These are phyloP conservation scores for Danio aesculapii DNA, from an alignment of 2,797 vertebrate species.

Conservation along the genomic window DNA sequence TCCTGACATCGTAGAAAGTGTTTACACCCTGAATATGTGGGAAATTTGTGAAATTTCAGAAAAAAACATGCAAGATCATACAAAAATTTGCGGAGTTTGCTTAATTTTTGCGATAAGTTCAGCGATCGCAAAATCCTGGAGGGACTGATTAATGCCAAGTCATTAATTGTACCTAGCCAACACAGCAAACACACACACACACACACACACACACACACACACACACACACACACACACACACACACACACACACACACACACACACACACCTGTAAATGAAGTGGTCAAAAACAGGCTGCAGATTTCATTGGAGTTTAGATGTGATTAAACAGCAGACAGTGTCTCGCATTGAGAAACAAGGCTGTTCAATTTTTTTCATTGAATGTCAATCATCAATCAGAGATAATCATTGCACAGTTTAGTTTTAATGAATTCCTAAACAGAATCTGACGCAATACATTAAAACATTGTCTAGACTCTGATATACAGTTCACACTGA, in stretches of 20 bases:
- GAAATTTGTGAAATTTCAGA: too few species aligned
- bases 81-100: too few species aligned
- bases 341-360: background rate
- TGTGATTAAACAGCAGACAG: conserved; percentile 18
- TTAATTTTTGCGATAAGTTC: too few species aligned
- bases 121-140: too few species aligned
- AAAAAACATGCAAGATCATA: too few species aligned
- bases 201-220: too few species aligned
- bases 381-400: conserved; percentile 36
- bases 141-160: background rate
- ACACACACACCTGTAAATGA: background rate
- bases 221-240: too few species aligned
- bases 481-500: conserved; percentile 13
- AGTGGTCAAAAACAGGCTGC: conserved; percentile 8
- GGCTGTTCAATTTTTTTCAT: conserved; percentile 25
- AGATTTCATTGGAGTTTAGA: background rate
- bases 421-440: conserved; percentile 31
- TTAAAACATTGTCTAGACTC: conserved; percentile 21
- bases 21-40: too few species aligned
- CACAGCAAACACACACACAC: background rate
- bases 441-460: conserved; percentile 25
- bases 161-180: background rate
- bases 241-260: background rate
- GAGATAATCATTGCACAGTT: conserved; percentile 30
- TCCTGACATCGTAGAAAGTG: too few species aligned